Evolutionary conservation across 2,888 invertebrate genomes (phyloP).

Genomic region (Andrena chrysosceles): DNA sequence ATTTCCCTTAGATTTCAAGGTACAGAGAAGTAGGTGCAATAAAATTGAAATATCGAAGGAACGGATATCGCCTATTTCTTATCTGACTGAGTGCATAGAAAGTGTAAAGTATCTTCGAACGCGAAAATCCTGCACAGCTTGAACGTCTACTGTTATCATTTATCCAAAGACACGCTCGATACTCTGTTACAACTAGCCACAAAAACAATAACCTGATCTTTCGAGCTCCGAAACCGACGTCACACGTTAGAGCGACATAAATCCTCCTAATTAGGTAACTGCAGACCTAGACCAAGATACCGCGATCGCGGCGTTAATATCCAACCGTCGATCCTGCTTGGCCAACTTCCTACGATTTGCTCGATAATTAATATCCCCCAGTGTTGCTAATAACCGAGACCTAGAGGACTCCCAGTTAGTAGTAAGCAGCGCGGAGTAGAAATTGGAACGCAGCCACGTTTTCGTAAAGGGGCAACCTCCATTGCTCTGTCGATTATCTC

Average conservation of each 20-base stretch:
- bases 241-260: background rate
- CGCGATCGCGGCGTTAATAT: slow-evolving; percentile 1
- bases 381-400: slow-evolving; percentile 14
- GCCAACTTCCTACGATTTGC: slow-evolving; percentile 15
- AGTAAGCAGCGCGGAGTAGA: slow-evolving; percentile 14
- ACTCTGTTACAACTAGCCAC: background rate
- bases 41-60: too few species aligned
- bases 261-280: slow-evolving; percentile 6
- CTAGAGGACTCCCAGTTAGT: background rate
- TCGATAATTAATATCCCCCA: slow-evolving; percentile 36
- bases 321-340: background rate
- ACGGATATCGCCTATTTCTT: too few species aligned
- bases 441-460: slow-evolving; percentile 41
- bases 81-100: too few species aligned
- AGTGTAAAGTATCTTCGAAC: too few species aligned
- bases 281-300: background rate
- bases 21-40: too few species aligned
- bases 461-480: background rate
- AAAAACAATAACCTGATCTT: background rate
- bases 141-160: background rate
- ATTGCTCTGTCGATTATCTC: slow-evolving; percentile 5
- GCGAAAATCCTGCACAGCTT: too few species aligned
- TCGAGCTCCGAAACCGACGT: background rate
- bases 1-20: too few species aligned
- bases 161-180: background rate